Percentiles rank a stretch among this genome's conserved stretches.
These are phyloP conservation scores for Araneus ventricosus DNA, from an alignment of 1,140 invertebrate species.

Conservation along the genomic window DNA sequence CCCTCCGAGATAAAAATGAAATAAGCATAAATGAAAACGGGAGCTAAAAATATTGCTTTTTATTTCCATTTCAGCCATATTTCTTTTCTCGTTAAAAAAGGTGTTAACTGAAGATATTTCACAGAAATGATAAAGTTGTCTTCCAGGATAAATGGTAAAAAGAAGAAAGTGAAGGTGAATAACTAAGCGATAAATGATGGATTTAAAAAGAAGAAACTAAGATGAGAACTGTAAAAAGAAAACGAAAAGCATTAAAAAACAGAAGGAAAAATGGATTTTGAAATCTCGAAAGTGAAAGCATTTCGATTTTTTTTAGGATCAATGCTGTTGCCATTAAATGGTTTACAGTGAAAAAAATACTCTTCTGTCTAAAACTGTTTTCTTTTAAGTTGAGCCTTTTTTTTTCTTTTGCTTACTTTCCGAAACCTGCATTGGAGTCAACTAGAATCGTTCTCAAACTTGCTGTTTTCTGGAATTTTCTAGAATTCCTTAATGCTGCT, in stretches of 20 bases:
- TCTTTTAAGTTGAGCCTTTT: constrained; percentile 12
- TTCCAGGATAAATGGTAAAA: neutral
- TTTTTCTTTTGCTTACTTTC: neutral
- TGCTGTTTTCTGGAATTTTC: neutral
- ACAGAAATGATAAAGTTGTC: constrained; percentile 15
- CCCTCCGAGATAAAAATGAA: neutral
- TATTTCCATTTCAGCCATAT: constrained; percentile 11
- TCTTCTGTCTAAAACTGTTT: constrained; percentile 59
- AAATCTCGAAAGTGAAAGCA: constrained; percentile 59
- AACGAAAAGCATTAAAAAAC: constrained; percentile 19
- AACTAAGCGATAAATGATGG: constrained; percentile 64
- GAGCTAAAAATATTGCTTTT: constrained; percentile 46
- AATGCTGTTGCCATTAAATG: constrained; percentile 59
- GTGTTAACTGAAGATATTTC: constrained; percentile 53
- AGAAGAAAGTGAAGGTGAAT: constrained; percentile 30
- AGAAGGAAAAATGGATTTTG: constrained; percentile 58
- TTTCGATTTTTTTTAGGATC: constrained; percentile 34
- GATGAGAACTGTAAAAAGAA: neutral
- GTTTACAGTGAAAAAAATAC: constrained; percentile 43
- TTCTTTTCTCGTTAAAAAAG: neutral
- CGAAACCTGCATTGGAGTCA: constrained; percentile 9
- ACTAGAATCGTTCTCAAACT: constrained; percentile 55
- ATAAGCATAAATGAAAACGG: constrained; percentile 37
- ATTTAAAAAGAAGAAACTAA: neutral
- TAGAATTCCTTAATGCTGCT: constrained; percentile 6